Evolutionary conservation across 1,140 invertebrate genomes (phyloP), one percentile per base, ranked within the genome.

Genomic region (Drosophila sp.): DNA sequence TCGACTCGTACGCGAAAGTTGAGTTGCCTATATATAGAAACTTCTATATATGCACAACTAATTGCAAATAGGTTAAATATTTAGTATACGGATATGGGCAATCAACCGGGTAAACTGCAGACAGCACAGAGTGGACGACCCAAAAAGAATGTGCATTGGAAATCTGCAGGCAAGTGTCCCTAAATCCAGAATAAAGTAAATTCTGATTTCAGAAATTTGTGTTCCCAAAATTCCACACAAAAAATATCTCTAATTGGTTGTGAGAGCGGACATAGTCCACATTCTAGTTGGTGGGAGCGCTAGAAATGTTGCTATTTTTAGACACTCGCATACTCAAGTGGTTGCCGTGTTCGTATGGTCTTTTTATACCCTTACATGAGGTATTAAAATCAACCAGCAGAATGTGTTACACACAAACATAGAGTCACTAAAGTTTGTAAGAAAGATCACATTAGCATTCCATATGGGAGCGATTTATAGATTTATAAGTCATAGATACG

Each of bases 131-230:
- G 79, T 75, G 78, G 80, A 81, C 93, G 94, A 80, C 93, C 93
- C 78, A 94, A 94, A 77, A 95, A 95, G 92, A 94, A 94, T 93
- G 94, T 95, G 61, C 94, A 94, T 92, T 95, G 94, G 94, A 95
- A 94, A 92, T 93, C 94, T 51, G 94, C 94, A 94, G 94, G 94
- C 95, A 93, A 90, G 73, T 74, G 27, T 1, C 13, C 13, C 45
- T 41, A 8, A 43, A 38, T 11, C 14, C 5, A 13, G 3, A 36
- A 13, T n/a, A 69, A 54, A 40, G 63, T 38, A 58, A 34, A 83
- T 83, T 16, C n/a, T n/a, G n/a, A n/a, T n/a, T 21, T 50, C 18
- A 38, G 27, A 56, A 61, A 41, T 50, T 57, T 29, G 32, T 53
- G 14, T 64, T 65, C 57, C 40, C 64, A 45, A 66, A 8, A 48